A percentile compares a stretch with the other conserved stretches of the same genome.
These are phyloP conservation scores for Drosophila aldrichi DNA, from an alignment of 2,888 invertebrate genomes.

Conservation along the genomic window DNA sequence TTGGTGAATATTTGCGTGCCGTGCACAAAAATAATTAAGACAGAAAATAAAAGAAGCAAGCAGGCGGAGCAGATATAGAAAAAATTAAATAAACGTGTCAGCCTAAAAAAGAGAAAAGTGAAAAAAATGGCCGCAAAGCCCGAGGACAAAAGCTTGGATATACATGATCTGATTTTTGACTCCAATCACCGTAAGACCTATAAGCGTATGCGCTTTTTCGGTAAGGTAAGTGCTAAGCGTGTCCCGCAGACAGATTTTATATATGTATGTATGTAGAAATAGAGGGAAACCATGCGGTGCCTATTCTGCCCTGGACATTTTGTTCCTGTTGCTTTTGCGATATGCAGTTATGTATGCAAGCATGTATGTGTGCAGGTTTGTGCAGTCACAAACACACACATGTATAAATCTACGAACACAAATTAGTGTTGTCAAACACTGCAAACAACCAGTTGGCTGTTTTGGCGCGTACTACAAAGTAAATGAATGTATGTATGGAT, in stretches of 20 bases:
- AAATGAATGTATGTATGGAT: conserved; percentile 6
- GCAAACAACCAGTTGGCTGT: conserved; percentile 43
- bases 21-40: conserved; percentile 6
- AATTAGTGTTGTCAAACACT: conserved; percentile 32
- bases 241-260: neutral
- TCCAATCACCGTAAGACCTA: conserved; percentile 91
- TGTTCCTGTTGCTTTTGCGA: conserved; percentile 41
- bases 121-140: conserved; percentile 82
- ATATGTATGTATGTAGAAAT: too few relatives aligned
- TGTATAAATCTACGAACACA: conserved; percentile 5
- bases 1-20: conserved; percentile 4
- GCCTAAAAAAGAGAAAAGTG: conserved; percentile 1
- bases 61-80: conserved; percentile 11
- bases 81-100: neutral
- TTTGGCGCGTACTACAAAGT: conserved; percentile 47
- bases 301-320: conserved; percentile 19
- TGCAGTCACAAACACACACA: conserved; percentile 4
- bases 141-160: conserved; percentile 86
- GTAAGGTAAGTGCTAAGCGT: conserved; percentile 90
- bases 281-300: neutral
- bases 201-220: conserved; percentile 93
- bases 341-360: conserved; percentile 28
- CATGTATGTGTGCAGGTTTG: conserved; percentile 1
- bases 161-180: conserved; percentile 94
- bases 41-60: neutral